Evolutionary conservation across 2,888 invertebrate species (phyloP), one percentile per base, ranked within the genome.

Genomic region (Cantharis rufa): DNA sequence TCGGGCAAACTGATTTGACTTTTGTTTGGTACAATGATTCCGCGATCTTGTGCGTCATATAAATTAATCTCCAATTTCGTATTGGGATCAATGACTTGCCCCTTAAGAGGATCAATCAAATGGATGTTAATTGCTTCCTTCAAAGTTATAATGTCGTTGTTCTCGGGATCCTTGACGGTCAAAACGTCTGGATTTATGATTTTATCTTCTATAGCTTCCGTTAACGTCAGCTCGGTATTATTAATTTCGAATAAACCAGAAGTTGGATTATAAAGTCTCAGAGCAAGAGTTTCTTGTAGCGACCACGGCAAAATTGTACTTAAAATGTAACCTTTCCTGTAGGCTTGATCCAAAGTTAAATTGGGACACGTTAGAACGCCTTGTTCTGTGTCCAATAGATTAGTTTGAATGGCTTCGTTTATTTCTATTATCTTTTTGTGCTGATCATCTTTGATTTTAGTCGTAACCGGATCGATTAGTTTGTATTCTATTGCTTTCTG

Each of bases 1-100:
- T 96, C 96, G 0, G 95, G 95, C 27, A 97, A 89, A 78, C 95
- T 95, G 80, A 96, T 92, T 86, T 94, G 95, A 72, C 94, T 92
- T 86, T 95, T 95, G 62, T 95, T 93, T 10, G 95, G 94, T 7
- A 96, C 91, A 71, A 96, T 92, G 28, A 96, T 89, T 24, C 96
- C 96, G 72, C 94, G 92, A 82, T 95, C 95, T 28, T 95, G 91
- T 2, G 98, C 97, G 85, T 97, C 96, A 62, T 92, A 93, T 9
- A 98, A 89, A 28, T 94, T 93, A 78, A 97, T 90, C 86, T 94
- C 92, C 61, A 92, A 91, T 32, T 94, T 94, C 62, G 92, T 92
- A 66, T 91, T 88, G 0, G 94, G 95, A 89, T 96, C 95, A 69
- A 92, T 90, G 21, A 94, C 94, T 83, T 91, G 92, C n/a, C 97